These are phyloP conservation scores for Drosophila melanosoma DNA, from an alignment of 2,888 invertebrate species.

Conservation along the genomic window DNA sequence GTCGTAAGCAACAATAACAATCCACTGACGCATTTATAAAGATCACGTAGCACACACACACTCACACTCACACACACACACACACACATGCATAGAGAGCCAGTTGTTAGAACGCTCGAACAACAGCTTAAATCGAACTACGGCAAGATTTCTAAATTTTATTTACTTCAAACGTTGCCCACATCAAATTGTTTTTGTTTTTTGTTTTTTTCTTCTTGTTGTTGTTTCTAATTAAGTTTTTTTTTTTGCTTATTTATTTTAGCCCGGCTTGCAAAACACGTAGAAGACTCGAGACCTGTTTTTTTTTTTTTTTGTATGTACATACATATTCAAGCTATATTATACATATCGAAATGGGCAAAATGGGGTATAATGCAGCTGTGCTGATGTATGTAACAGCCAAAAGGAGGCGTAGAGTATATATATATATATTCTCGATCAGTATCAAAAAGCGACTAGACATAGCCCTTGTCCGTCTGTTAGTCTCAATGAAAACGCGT, in stretches of 20 bases:
- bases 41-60: not conserved
- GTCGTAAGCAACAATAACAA: not conserved
- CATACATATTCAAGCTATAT: not conserved
- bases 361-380: not conserved
- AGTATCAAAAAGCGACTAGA: not conserved
- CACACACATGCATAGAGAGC: not conserved
- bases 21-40: not conserved
- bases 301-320: constrained; percentile 29
- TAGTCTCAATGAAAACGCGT: not conserved
- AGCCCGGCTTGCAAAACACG: constrained; percentile 33
- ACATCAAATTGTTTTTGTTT: constrained; percentile 21
- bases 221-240: constrained; percentile 52
- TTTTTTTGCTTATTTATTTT: constrained; percentile 2
- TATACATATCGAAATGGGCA: too few species aligned
- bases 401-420: not conserved
- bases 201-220: constrained; percentile 22
- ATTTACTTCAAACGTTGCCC: constrained; percentile 44
- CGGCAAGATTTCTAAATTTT: constrained; percentile 67
- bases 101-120: constrained; percentile 21
- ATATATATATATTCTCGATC: not conserved
- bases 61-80: not conserved
- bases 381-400: not conserved
- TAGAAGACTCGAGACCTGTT: constrained; percentile 41
- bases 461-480: too few species aligned
- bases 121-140: constrained; percentile 29